phyloP scores from a whole-genome alignment of 2,797 vertebrate species.

The Phoebastria nigripes region DNA sequence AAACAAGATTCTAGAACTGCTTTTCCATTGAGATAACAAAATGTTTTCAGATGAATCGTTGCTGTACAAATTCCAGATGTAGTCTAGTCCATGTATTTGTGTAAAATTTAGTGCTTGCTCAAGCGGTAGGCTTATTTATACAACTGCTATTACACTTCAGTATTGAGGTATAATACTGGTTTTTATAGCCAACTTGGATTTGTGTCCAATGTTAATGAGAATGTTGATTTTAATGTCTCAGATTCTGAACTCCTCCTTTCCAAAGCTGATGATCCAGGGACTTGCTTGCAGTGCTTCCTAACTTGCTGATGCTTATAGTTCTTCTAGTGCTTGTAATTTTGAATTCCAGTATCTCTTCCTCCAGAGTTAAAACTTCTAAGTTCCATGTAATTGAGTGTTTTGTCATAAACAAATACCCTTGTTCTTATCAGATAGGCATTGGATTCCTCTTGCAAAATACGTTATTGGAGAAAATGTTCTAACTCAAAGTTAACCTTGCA shows the following conservation, averaged over 20 bases:
- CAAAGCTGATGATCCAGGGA: not conserved
- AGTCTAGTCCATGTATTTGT: not conserved
- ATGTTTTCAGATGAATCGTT: not conserved
- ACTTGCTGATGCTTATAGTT: not conserved
- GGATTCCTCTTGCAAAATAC: not conserved
- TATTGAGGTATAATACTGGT: not conserved
- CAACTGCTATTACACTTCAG: not conserved
- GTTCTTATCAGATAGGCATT: not conserved
- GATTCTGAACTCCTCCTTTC: not conserved
- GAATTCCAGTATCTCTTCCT: not conserved
- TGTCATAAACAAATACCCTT: not conserved
- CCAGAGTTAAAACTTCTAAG: not conserved
- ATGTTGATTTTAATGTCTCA: not conserved
- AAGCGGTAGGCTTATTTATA: not conserved
- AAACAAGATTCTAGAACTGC: not conserved
- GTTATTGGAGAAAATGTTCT: not conserved
- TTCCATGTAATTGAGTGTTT: not conserved
- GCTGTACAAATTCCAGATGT: not conserved
- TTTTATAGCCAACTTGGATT: not conserved
- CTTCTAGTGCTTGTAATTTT: not conserved
- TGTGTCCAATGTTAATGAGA: not conserved
- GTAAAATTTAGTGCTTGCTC: not conserved
- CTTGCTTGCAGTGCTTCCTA: not conserved
- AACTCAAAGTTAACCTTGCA: slow-evolving; percentile 14
- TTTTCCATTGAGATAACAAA: not conserved